Percentiles rank a stretch among this genome's conserved stretches.
These are phyloP conservation scores for Emydoidea blandingii DNA, from an alignment of 2,797 vertebrate species.

Conservation along the genomic window DNA sequence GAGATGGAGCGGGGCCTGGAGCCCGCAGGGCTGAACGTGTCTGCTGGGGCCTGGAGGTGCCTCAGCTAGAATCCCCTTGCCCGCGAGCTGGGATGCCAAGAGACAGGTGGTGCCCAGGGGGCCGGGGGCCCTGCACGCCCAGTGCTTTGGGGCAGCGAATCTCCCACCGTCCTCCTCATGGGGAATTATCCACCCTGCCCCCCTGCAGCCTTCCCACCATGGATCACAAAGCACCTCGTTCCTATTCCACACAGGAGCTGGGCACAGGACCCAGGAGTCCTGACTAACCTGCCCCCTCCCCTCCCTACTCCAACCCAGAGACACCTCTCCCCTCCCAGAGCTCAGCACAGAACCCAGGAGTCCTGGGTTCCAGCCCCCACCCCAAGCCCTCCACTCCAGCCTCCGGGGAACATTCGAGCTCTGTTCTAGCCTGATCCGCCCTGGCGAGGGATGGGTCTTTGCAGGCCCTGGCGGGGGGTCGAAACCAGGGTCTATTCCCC, in stretches of 20 bases:
- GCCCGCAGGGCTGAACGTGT: too few species aligned
- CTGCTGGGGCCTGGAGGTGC: too few species aligned
- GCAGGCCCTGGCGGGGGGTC: fast-evolving
- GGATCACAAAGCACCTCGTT: not conserved
- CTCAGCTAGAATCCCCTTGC: not conserved
- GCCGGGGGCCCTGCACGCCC: not conserved
- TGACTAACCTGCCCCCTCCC: not conserved
- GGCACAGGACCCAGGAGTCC: not conserved
- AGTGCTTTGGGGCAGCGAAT: not conserved
- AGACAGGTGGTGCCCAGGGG: too few species aligned
- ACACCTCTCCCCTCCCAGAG: too few species aligned
- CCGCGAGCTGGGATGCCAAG: too few species aligned
- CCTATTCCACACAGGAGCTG: not conserved
- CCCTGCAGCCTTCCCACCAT: not conserved
- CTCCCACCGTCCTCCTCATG: not conserved
- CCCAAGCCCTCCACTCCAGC: not conserved
- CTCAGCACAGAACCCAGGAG: not conserved
- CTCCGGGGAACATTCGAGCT: not conserved
- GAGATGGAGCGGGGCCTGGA: too few species aligned
- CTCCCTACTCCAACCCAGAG: not conserved
- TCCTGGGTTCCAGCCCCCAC: not conserved
- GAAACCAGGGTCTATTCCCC: too few species aligned
- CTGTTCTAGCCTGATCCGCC: not conserved
- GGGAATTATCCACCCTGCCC: not conserved
- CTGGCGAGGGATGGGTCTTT: not conserved